These are phyloP conservation scores for Stenotaenia linearis DNA, from an alignment of 2,888 invertebrate genomes.

Conservation along the genomic window DNA sequence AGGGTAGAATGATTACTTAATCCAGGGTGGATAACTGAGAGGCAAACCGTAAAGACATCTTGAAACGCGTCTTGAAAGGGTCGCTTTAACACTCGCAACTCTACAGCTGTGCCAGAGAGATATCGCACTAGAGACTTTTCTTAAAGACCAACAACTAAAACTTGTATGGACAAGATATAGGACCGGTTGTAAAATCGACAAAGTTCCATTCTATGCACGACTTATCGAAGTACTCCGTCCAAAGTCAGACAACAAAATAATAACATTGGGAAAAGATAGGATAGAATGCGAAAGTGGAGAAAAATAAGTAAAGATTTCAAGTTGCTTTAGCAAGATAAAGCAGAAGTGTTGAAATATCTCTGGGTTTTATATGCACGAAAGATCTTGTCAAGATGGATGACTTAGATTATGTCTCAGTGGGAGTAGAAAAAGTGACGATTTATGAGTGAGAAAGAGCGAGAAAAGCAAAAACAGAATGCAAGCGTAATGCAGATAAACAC, in stretches of 20 bases:
- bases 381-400: slow-evolving; percentile 2
- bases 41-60: not conserved
- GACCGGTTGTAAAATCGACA: not conserved
- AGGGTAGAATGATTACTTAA: not conserved
- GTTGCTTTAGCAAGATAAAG: not conserved
- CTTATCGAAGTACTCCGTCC: not conserved
- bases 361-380: not conserved
- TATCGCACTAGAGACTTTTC: not conserved
- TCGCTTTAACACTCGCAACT: not conserved
- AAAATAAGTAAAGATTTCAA: not conserved
- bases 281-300: not conserved
- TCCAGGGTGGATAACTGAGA: not conserved
- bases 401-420: not conserved
- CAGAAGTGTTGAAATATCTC: not conserved
- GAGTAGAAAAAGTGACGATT: not conserved
- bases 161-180: not conserved
- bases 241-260: not conserved
- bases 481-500: not conserved
- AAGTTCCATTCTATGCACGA: not conserved
- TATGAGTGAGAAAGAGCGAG: not conserved
- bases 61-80: not conserved
- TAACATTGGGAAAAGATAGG: not conserved
- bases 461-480: slow-evolving; percentile 3
- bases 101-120: not conserved
- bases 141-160: not conserved